Percentiles rank a stretch among this genome's conserved stretches.
These are phyloP conservation scores for Girardia tigrina DNA, from an alignment of 2,888 invertebrate species.

Conservation along the genomic window DNA sequence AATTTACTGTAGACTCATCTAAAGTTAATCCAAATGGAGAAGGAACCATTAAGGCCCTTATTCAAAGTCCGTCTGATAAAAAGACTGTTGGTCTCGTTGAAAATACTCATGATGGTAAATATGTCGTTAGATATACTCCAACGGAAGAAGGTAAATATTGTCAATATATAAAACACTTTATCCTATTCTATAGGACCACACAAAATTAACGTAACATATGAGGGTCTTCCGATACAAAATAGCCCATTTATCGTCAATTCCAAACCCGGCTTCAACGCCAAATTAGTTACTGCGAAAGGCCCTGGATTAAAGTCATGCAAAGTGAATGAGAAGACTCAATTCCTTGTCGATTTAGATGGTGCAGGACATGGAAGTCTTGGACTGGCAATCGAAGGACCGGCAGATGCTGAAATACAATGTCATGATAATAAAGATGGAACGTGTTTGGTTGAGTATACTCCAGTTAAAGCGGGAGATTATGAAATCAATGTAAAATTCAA, in stretches of 20 bases:
- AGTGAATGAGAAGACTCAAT: constrained; percentile 63
- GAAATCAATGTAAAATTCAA: constrained; percentile 62
- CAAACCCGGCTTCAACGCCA: constrained; percentile 61
- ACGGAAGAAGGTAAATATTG: constrained; percentile 60
- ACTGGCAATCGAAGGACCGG: constrained; percentile 38
- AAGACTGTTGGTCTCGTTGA: constrained; percentile 63
- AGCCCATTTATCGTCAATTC: constrained; percentile 66
- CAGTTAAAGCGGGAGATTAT: constrained; percentile 38
- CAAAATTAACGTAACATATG: constrained; percentile 63
- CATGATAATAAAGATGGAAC: constrained; percentile 39
- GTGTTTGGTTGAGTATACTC: constrained; percentile 38
- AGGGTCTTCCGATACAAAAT: constrained; percentile 63
- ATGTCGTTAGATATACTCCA: constrained; percentile 67
- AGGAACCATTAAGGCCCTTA: constrained; percentile 63
- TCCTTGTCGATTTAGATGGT: constrained; percentile 65
- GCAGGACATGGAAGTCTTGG: constrained; percentile 55
- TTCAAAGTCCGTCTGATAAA: constrained; percentile 65
- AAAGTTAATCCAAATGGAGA: constrained; percentile 59
- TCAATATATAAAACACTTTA: neutral
- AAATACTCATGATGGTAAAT: constrained; percentile 63
- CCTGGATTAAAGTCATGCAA: constrained; percentile 66
- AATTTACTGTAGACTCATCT: constrained; percentile 67
- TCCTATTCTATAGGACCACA: constrained; percentile 54
- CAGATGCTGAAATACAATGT: constrained; percentile 38
- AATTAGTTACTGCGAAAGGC: constrained; percentile 63